A percentile compares a stretch with the other conserved stretches of the same genome.
Evolutionary conservation across 2,113 vertebrate species (phyloP).

Genomic region (Carassius auratus): DNA sequence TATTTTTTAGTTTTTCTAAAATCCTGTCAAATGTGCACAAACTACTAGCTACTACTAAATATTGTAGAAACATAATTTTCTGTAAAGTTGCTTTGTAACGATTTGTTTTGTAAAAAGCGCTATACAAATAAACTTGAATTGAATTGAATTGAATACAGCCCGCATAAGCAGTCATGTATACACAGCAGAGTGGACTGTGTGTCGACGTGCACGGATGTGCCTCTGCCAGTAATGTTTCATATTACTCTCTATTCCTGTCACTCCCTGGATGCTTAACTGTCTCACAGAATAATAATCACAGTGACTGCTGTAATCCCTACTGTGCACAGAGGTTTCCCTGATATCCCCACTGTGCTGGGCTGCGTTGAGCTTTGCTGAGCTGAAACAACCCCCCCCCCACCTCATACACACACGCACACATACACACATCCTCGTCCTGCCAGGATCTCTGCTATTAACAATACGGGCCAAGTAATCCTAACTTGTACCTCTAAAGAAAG

Average conservation of each 20-base stretch:
- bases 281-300: slow-evolving; percentile 47
- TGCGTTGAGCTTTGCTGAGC: slow-evolving; percentile 18
- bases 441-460: slow-evolving; percentile 43
- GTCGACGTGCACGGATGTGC: neutral
- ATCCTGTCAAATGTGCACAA: too few relatives aligned
- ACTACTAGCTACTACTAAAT: too few relatives aligned
- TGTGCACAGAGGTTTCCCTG: slow-evolving; percentile 44
- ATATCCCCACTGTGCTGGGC: slow-evolving; percentile 39
- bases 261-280: slow-evolving; percentile 49
- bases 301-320: slow-evolving; percentile 38
- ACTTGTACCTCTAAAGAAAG: slow-evolving; percentile 51
- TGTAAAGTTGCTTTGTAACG: too few relatives aligned
- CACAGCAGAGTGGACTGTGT: neutral
- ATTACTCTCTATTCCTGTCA: slow-evolving; percentile 34
- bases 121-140: too few relatives aligned
- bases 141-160: too few relatives aligned
- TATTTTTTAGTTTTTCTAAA: too few relatives aligned
- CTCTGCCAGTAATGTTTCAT: slow-evolving; percentile 28
- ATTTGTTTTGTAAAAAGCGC: too few relatives aligned
- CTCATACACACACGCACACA: neutral
- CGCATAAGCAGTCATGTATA: neutral
- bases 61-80: too few relatives aligned
- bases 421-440: slow-evolving; percentile 14
- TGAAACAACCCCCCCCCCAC: neutral
- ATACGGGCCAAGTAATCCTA: slow-evolving; percentile 48